These are phyloP conservation scores for Steinernema khuongi DNA, from an alignment of 1,140 invertebrate genomes.

Conservation along the genomic window DNA sequence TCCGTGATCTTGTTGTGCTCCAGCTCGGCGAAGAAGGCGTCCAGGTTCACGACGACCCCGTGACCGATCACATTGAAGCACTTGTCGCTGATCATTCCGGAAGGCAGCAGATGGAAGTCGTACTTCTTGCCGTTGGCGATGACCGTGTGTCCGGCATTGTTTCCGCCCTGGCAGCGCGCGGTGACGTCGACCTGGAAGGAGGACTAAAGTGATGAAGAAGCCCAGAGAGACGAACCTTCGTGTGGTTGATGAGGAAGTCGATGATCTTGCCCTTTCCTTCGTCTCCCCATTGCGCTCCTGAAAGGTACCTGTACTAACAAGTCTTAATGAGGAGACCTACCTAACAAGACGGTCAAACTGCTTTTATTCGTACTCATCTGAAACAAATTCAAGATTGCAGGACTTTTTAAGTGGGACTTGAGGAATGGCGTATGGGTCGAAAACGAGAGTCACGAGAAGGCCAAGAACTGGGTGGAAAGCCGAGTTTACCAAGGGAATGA, in stretches of 20 bases:
- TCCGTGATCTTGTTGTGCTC: conserved; percentile 72
- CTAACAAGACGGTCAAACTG: too few species aligned
- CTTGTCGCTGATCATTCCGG: conserved; percentile 85
- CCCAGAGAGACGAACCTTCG: conserved; percentile 72
- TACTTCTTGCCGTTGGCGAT: conserved; percentile 85
- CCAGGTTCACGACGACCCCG: conserved; percentile 92
- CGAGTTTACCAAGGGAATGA: too few species aligned
- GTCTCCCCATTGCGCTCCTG: conserved; percentile 99
- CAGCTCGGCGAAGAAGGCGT: conserved; percentile 89
- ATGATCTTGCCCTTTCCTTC: conserved; percentile 99
- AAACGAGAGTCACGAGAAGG: too few species aligned
- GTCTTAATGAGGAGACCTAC: too few species aligned
- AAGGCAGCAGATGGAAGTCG: conserved; percentile 94
- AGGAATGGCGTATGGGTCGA: too few species aligned
- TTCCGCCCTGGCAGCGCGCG: conserved; percentile 79
- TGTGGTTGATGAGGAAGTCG: conserved; percentile 81
- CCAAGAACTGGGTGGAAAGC: too few species aligned
- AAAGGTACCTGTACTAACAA: too few species aligned
- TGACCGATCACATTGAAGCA: conserved; percentile 94
- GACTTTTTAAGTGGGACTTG: too few species aligned
- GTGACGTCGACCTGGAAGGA: conserved; percentile 48
- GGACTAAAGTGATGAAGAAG: too few species aligned
- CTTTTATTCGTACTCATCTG: too few species aligned
- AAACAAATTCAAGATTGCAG: too few species aligned
- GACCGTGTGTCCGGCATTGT: conserved; percentile 99